Conservation (phyloP, 2,888 invertebrate species). For the Eilema depressum region DNA sequence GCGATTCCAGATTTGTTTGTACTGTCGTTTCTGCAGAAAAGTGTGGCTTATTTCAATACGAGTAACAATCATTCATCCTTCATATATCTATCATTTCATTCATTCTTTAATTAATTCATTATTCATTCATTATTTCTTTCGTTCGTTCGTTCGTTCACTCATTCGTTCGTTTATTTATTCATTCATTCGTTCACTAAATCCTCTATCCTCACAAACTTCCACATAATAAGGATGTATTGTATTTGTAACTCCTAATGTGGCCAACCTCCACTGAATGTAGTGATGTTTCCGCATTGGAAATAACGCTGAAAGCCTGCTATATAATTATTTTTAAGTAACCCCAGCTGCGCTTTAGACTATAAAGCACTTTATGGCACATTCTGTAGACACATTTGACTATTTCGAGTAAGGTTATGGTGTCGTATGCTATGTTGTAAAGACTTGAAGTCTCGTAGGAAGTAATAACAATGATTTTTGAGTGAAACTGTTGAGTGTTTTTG, state of each 20-base stretch:
- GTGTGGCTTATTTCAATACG: background rate
- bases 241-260: background rate
- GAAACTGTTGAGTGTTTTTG: background rate
- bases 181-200: background rate
- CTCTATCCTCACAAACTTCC: background rate
- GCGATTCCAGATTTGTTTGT: no score
- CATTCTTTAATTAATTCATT: no score
- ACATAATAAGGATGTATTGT: background rate
- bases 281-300: constrained; percentile 39
- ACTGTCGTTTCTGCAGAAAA: no score
- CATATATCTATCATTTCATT: no score
- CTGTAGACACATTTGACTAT: constrained; percentile 29
- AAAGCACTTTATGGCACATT: constrained; percentile 53
- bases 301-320: constrained; percentile 43
- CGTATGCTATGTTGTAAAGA: background rate
- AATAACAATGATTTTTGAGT: constrained; percentile 1
- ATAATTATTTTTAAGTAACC: constrained; percentile 45
- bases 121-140: background rate
- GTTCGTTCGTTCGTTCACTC: no score
- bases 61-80: background rate
- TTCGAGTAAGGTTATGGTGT: constrained; percentile 11
- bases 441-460: constrained; percentile 4
- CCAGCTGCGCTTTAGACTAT: constrained; percentile 51
- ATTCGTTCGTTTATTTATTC: no score
- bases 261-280: background rate